Percentiles rank a stretch among this genome's conserved stretches.
Evolutionary conservation across 1,140 invertebrate genomes (phyloP).

Genomic region (Psilanteris sp.): DNA sequence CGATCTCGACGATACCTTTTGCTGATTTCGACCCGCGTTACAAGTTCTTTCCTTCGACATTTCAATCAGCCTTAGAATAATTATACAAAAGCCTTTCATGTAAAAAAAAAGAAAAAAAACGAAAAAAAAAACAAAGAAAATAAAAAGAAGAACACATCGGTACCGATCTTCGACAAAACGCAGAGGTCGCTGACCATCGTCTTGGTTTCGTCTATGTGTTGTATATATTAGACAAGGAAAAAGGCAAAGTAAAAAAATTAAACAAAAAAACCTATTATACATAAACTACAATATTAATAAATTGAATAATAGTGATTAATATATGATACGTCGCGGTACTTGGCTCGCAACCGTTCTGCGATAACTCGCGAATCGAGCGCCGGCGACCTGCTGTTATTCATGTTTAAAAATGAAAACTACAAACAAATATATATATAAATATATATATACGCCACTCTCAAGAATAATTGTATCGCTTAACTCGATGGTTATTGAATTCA

Average conservation of each 20-base stretch:
- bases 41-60: conserved; percentile 11
- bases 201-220: conserved; percentile 68
- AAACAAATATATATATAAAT: conserved; percentile 54
- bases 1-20: not conserved
- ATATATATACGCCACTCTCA: conserved; percentile 68
- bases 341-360: conserved; percentile 72
- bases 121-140: no score
- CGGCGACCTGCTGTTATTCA: conserved; percentile 75
- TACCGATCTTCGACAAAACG: conserved; percentile 48
- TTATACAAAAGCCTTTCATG: conserved; percentile 41
- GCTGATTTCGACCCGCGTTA: conserved; percentile 12
- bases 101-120: no score
- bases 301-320: conserved; percentile 73
- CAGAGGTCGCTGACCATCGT: conserved; percentile 46
- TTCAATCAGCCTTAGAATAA: conserved; percentile 60
- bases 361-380: conserved; percentile 71
- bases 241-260: conserved; percentile 41
- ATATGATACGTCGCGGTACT: conserved; percentile 73
- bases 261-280: conserved; percentile 67
- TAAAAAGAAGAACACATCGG: no score
- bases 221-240: conserved; percentile 76
- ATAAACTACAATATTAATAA: conserved; percentile 73
- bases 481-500: conserved; percentile 67
- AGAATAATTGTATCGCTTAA: conserved; percentile 69
- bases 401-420: conserved; percentile 71